phyloP scores from a whole-genome alignment of 2,113 vertebrate genomes.

The Rattus rattus region DNA sequence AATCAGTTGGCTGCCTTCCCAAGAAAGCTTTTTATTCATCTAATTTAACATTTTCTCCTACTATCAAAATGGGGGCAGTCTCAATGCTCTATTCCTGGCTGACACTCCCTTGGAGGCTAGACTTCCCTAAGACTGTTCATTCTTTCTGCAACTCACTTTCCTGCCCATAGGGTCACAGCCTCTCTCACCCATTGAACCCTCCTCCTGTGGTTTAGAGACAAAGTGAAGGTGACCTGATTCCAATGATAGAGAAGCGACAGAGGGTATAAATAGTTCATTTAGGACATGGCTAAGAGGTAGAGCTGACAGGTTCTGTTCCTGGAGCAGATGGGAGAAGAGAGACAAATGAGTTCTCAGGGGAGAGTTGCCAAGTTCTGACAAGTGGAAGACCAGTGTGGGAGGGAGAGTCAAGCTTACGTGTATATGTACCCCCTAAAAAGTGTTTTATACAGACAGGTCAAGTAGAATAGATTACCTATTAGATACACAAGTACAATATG shows the following conservation, averaged over 20 bases:
- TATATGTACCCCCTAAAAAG: not conserved
- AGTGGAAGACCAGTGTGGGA: not conserved
- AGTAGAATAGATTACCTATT: not conserved
- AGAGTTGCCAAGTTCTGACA: not conserved
- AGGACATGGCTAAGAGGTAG: not conserved
- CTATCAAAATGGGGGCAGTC: not conserved
- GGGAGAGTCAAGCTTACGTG: not conserved
- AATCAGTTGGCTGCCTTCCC: slow-evolving; percentile 53
- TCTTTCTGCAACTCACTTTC: slow-evolving; percentile 40
- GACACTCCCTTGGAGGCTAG: not conserved
- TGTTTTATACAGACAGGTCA: not conserved
- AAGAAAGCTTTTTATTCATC: not conserved
- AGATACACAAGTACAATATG: not conserved
- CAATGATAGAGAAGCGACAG: not conserved
- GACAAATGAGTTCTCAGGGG: not conserved
- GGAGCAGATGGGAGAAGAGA: not conserved
- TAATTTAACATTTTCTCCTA: slow-evolving; percentile 59
- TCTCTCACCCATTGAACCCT: not conserved
- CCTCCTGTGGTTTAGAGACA: slow-evolving; percentile 16
- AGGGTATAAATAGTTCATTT: not conserved
- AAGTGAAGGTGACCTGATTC: not conserved
- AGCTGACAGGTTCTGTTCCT: not conserved
- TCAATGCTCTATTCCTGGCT: not conserved
- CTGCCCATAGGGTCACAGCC: not conserved
- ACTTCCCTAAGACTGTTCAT: not conserved